Evolutionary conservation across 2,797 vertebrate species (phyloP).

Genomic region (Erpetoichthys calabaricus): DNA sequence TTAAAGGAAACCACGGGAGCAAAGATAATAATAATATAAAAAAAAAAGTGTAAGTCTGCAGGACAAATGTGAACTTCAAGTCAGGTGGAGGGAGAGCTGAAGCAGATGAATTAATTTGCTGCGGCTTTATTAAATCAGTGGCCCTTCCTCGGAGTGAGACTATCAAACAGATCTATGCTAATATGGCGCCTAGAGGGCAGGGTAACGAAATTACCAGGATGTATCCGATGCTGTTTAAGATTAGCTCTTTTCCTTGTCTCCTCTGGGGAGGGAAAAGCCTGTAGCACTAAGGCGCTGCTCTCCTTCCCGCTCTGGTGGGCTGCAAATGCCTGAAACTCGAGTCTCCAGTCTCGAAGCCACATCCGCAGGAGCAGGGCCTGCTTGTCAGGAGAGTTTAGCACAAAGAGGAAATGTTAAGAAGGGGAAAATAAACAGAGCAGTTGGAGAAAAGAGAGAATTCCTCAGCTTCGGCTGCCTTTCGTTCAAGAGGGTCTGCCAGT

Average conservation of each 20-base stretch:
- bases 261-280: conserved; percentile 7
- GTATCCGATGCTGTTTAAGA: conserved; percentile 25
- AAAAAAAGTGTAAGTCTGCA: no score
- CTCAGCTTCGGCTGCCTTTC: background rate
- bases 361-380: conserved; percentile 2
- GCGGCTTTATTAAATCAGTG: conserved; percentile 53
- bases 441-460: background rate
- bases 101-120: conserved; percentile 29
- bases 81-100: conserved; percentile 22
- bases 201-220: conserved; percentile 54
- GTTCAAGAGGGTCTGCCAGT: conserved; percentile 9
- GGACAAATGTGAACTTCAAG: no score
- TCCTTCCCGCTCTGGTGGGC: conserved; percentile 9
- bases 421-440: conserved; percentile 8
- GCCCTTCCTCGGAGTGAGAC: conserved; percentile 43
- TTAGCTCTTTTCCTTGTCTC: conserved; percentile 10
- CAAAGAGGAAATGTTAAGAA: conserved; percentile 11
- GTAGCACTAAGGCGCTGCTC: conserved; percentile 6
- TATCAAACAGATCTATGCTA: conserved; percentile 57
- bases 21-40: no score
- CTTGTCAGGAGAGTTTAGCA: conserved; percentile 12
- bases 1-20: no score
- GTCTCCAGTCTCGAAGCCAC: conserved; percentile 4
- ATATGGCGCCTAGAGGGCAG: conserved; percentile 41
- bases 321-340: conserved; percentile 5